Conservation (phyloP, 2,113 vertebrate genomes). For the Alectura lathami region DNA sequence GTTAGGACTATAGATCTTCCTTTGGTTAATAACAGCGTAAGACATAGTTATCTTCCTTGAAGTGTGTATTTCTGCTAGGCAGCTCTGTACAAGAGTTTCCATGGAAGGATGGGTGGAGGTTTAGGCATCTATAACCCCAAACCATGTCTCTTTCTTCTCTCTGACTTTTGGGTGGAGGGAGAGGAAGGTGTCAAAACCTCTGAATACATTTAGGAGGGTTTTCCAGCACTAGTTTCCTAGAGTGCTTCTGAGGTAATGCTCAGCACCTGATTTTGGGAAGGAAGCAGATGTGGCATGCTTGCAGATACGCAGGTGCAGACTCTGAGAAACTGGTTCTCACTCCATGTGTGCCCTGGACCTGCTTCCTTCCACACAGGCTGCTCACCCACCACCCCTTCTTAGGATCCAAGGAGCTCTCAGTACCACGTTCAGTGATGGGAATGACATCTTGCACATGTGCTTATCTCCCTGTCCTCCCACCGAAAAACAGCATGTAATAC, state of each 20-base stretch:
- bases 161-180: not conserved
- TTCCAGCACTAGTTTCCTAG: not conserved
- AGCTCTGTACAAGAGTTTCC: not conserved
- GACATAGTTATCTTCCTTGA: not conserved
- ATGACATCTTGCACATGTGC: not conserved
- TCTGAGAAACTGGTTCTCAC: not conserved
- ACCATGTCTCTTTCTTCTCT: not conserved
- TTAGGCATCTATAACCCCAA: not conserved
- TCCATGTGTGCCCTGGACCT: not conserved
- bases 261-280: not conserved
- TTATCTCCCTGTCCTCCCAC: not conserved
- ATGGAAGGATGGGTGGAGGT: not conserved
- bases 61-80: not conserved
- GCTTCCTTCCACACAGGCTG: not conserved
- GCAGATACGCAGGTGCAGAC: not conserved
- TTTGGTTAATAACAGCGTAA: not conserved
- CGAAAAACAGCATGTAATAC: not conserved
- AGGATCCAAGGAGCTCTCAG: not conserved
- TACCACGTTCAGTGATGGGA: fast-evolving
- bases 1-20: not conserved
- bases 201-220: not conserved
- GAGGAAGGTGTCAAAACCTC: not conserved
- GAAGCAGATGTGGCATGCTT: not conserved
- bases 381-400: not conserved
- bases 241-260: not conserved